These are phyloP conservation scores for Incurvaria masculella DNA, from an alignment of 2,888 invertebrate genomes.

Conservation along the genomic window DNA sequence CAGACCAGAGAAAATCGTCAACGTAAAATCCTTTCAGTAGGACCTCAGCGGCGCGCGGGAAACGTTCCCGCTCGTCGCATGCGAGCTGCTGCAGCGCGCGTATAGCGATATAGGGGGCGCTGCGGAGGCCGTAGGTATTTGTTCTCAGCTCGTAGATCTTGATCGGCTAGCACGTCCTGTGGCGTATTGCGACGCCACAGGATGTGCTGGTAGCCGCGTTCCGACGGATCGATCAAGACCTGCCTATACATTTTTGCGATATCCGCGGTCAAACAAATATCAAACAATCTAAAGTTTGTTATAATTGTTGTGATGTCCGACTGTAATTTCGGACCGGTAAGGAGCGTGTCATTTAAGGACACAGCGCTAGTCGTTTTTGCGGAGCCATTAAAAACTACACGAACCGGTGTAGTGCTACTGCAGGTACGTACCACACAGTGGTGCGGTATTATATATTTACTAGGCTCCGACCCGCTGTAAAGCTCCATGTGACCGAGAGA, in stretches of 20 bases:
- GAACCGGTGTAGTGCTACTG: constrained; percentile 3
- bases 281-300: constrained; percentile 5
- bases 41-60: constrained; percentile 2
- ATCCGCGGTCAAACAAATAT: background rate
- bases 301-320: constrained; percentile 4
- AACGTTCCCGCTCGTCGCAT: background rate
- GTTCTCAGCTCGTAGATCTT: background rate
- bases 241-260: background rate
- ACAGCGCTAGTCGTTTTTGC: constrained; percentile 1
- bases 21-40: constrained; percentile 9
- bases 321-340: constrained; percentile 6
- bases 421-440: constrained; percentile 7
- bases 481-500: constrained; percentile 8
- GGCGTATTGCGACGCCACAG: background rate
- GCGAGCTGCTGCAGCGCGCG: background rate
- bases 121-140: background rate
- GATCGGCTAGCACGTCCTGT: background rate
- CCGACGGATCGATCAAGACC: background rate
- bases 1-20: constrained; percentile 9
- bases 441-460: constrained; percentile 4
- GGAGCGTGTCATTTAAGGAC: constrained; percentile 6
- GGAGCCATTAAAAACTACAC: constrained; percentile 9
- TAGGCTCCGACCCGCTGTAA: background rate
- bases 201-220: background rate
- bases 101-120: background rate